Conservation (phyloP, 2,888 invertebrate species). For the Elmis aenea region DNA sequence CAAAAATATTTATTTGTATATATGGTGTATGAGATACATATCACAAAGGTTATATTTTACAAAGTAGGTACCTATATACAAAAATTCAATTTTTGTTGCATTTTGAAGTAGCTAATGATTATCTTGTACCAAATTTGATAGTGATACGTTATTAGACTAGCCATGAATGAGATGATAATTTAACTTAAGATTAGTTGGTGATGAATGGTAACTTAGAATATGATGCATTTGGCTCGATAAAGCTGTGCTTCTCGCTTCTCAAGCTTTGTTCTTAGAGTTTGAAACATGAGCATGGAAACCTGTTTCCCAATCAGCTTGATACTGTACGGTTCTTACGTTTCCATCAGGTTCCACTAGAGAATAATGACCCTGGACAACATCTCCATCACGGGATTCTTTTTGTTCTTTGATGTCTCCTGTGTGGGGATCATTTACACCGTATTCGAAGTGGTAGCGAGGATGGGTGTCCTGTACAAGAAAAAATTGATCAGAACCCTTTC, state of each 20-base stretch:
- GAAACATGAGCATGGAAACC: slow-evolving; percentile 71
- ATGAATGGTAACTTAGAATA: slow-evolving; percentile 9
- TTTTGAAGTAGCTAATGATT: no score
- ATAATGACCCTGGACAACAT: slow-evolving; percentile 62
- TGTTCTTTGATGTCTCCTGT: slow-evolving; percentile 72
- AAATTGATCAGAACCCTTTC: background rate
- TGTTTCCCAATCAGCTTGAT: slow-evolving; percentile 73
- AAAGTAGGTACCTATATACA: background rate
- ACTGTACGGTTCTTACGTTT: slow-evolving; percentile 68
- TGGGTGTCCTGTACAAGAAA: slow-evolving; percentile 54
- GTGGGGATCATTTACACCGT: slow-evolving; percentile 67
- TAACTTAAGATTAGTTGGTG: slow-evolving; percentile 15
- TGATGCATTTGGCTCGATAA: no score
- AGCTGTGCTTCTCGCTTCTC: slow-evolving; percentile 4
- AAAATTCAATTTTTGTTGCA: background rate
- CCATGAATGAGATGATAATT: slow-evolving; percentile 12
- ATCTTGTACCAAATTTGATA: no score
- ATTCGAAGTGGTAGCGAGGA: slow-evolving; percentile 68
- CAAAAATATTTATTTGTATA: no score
- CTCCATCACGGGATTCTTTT: slow-evolving; percentile 67
- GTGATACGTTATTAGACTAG: slow-evolving; percentile 13
- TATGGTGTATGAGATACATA: no score
- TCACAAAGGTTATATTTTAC: background rate
- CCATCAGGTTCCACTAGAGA: slow-evolving; percentile 64
- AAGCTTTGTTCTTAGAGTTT: slow-evolving; percentile 45